Percentiles rank a stretch among this genome's conserved stretches.
These are phyloP conservation scores for Sebastes glaucus DNA, from an alignment of 2,797 vertebrate species.

Conservation along the genomic window DNA sequence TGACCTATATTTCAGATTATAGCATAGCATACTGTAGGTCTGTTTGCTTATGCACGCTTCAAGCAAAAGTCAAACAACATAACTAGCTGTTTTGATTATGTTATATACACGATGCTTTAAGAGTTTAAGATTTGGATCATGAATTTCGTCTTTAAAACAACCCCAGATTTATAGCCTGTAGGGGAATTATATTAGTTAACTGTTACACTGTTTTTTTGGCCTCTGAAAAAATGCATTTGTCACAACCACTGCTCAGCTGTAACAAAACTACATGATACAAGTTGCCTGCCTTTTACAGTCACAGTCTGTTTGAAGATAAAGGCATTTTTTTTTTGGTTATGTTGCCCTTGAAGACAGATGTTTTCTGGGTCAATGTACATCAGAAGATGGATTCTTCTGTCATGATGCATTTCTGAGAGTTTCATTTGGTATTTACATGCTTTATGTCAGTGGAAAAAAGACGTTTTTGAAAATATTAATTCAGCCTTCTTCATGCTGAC, in stretches of 20 bases:
- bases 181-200: neutral
- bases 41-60: neutral
- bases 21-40: neutral
- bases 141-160: neutral
- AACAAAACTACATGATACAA: neutral
- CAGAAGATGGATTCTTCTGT: conserved; percentile 23
- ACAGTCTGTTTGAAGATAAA: conserved; percentile 14
- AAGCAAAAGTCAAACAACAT: neutral
- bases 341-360: conserved; percentile 17
- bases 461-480: conserved; percentile 18
- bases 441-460: conserved; percentile 2
- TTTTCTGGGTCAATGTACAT: conserved; percentile 39
- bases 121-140: neutral
- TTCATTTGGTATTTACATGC: conserved; percentile 12
- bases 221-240: neutral
- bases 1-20: neutral
- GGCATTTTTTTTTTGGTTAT: neutral
- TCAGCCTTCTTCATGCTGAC: conserved; percentile 1
- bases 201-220: neutral
- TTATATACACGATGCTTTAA: neutral
- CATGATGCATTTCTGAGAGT: conserved; percentile 11
- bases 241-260: neutral
- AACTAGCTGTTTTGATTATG: neutral
- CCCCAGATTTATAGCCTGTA: neutral
- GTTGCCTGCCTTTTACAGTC: neutral